Base-by-base conservation (phyloP, 2,797 vertebrate species). In the Centropyge bicolor region DNA sequence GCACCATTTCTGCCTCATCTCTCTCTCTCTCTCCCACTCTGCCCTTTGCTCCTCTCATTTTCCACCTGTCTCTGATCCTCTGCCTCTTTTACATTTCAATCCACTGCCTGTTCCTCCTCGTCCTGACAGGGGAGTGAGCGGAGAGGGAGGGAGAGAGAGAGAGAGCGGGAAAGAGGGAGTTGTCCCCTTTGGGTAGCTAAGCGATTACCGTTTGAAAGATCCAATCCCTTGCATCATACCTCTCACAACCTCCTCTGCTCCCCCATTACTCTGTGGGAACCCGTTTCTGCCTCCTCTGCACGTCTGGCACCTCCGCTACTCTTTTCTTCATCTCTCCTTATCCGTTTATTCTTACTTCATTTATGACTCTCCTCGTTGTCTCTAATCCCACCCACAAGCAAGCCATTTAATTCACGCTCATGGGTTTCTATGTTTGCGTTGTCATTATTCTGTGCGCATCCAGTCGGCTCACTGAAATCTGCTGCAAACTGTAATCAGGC, bases 81-180 rank as follows among this genome's bases (percentile, higher is more conserved):
- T 85, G 78, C 81, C 81, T 91, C 74, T 91, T 93, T 94, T 92
- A 91, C 91, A 92, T 93, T 94, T 94, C 93, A 92, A 92, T 91
- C 91, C 89, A 54, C 49, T 3, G 67, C 81, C 86, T 90, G 88
- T 79, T 90, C 85, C 82, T 88, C 84, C 84, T 84, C 45, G 9
- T 82, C 77, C 85, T 84, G 90, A 89, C 81, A 71, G 84, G 59
- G 81, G 74, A 76, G 86, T 62, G 78, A 77, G 84, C 40, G 63
- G 56, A 73, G 80, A 24, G 62, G 14, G 27, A 61, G 63, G 64
- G 40, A 11, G 22, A 56, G 60, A 69, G 63, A 67, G 40, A 11
- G 22, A 56, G 60, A 69, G 40, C 24, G 20, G 67, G 76, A 70
- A 78, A 91, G 79, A 85, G 82, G 87, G 89, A 92, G 89, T 87